Conservation (phyloP, 2,113 vertebrate species). For the Nasalis larvatus region DNA sequence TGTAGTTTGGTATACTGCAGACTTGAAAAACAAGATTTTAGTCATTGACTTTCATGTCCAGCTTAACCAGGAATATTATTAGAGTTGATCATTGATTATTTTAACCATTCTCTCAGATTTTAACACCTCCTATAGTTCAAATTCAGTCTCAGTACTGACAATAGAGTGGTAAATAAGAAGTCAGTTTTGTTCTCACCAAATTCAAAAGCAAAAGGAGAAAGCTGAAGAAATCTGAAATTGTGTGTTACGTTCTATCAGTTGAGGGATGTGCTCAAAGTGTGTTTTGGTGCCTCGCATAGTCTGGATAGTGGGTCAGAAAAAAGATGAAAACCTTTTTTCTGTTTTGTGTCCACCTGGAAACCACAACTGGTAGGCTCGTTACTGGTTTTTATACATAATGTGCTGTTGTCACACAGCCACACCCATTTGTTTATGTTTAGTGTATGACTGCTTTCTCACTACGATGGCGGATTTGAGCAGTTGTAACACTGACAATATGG, state of each 20-base stretch:
- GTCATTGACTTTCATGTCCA: neutral
- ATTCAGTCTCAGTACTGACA: neutral
- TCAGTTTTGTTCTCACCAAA: neutral
- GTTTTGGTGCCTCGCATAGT: neutral
- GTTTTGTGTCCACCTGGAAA: no score
- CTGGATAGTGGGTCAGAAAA: neutral
- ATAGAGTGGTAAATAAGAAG: neutral
- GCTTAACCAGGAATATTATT: neutral
- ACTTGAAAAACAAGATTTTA: neutral
- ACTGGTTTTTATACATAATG: neutral
- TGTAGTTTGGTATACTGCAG: neutral
- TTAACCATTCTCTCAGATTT: neutral
- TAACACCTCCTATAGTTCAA: neutral
- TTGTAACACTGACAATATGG: neutral
- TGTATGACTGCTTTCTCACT: neutral
- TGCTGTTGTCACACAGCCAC: rapidly evolving
- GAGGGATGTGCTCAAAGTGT: no score
- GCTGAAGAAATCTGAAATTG: neutral
- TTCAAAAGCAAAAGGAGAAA: neutral
- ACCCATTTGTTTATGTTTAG: neutral
- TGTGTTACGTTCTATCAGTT: neutral
- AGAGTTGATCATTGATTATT: neutral
- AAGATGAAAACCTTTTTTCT: no score
- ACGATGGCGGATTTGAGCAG: no score
- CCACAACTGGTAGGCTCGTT: rapidly evolving